These are phyloP conservation scores for Ceratosolen solmsi DNA, from an alignment of 1,140 invertebrate genomes.

Conservation along the genomic window DNA sequence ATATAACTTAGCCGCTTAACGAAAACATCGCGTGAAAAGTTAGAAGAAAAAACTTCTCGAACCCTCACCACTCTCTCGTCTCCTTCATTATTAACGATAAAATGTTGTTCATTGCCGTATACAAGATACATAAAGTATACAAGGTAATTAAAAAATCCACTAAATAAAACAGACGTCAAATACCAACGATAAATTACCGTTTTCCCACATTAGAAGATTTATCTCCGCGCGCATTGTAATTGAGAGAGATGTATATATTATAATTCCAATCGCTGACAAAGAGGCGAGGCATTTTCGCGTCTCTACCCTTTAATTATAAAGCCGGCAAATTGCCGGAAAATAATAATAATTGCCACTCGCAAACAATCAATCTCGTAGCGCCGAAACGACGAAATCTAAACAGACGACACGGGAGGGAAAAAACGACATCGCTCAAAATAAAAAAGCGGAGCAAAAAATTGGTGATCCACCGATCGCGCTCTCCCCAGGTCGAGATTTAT, in stretches of 20 bases:
- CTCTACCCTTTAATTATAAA: constrained; percentile 4
- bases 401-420: constrained; percentile 11
- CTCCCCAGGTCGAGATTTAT: constrained; percentile 32
- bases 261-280: constrained; percentile 8
- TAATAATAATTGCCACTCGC: constrained; percentile 13
- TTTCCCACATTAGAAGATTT: neutral
- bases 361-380: constrained; percentile 4
- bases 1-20: too few species aligned
- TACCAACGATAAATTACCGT: neutral
- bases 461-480: neutral
- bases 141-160: neutral
- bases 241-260: neutral
- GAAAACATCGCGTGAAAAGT: too few species aligned
- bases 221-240: neutral
- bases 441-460: constrained; percentile 6
- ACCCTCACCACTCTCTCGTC: too few species aligned
- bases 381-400: constrained; percentile 18
- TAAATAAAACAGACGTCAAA: neutral
- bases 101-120: neutral
- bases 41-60: too few species aligned
- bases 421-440: constrained; percentile 29
- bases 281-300: neutral
- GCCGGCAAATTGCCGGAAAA: constrained; percentile 3
- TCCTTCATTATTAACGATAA: neutral
- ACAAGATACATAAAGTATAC: neutral